Percentiles rank a stretch among this genome's conserved stretches.
These are phyloP conservation scores for Anthoscopus minutus DNA, from an alignment of 2,113 vertebrate species.

Conservation along the genomic window DNA sequence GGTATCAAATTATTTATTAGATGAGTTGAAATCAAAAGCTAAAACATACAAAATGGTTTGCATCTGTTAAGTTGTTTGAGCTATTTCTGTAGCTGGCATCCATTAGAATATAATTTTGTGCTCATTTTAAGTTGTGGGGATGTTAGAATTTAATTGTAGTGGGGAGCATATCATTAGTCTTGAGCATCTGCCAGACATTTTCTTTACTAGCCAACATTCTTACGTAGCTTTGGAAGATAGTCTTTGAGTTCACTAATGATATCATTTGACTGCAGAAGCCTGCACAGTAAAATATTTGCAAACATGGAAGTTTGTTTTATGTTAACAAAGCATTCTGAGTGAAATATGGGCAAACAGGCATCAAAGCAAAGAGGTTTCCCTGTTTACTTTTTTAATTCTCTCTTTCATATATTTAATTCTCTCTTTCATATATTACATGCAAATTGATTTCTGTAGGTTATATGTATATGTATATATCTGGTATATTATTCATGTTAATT, in stretches of 20 bases:
- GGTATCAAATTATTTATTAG: not conserved
- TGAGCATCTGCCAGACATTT: constrained; percentile 52
- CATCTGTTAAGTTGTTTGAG: not conserved
- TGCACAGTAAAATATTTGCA: constrained; percentile 50
- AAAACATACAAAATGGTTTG: constrained; percentile 15
- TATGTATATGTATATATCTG: not conserved
- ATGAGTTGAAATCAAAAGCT: constrained; percentile 8
- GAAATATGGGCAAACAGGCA: constrained; percentile 3
- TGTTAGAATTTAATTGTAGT: constrained; percentile 27
- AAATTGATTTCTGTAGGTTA: not conserved
- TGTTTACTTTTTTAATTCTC: not conserved
- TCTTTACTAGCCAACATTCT: constrained; percentile 21
- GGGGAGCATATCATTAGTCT: constrained; percentile 28
- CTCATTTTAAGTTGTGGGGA: constrained; percentile 42
- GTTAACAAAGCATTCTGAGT: constrained; percentile 13
- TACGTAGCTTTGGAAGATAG: constrained; percentile 45
- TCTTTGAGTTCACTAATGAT: constrained; percentile 48
- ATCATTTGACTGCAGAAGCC: constrained; percentile 21
- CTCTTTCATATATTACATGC: constrained; percentile 13
- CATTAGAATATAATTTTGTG: constrained; percentile 39
- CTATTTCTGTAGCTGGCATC: constrained; percentile 4
- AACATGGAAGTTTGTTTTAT: constrained; percentile 45
- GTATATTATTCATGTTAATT: not conserved
- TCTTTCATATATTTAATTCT: not conserved
- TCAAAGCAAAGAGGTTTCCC: not conserved